phyloP scores from a whole-genome alignment of 1,140 invertebrate genomes.

The Zelostemma sp. region DNA sequence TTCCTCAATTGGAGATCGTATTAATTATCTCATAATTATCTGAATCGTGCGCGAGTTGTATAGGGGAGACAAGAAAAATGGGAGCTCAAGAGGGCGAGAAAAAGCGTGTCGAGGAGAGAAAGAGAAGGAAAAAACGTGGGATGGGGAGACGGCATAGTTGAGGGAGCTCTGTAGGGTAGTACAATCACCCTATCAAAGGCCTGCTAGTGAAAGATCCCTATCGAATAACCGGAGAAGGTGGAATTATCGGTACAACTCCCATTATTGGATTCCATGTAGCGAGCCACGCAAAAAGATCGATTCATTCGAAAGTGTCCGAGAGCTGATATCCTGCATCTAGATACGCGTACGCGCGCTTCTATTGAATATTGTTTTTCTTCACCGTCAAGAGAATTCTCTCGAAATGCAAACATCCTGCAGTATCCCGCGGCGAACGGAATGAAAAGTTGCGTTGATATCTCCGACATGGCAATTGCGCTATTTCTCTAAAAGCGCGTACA shows the following conservation, averaged over 20 bases:
- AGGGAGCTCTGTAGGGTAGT: slow-evolving; percentile 40
- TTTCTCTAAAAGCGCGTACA: no score
- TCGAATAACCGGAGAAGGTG: slow-evolving; percentile 58
- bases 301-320: slow-evolving; percentile 25
- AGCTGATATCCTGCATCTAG: slow-evolving; percentile 9
- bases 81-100: slow-evolving; percentile 28
- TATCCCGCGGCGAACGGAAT: slow-evolving; percentile 14
- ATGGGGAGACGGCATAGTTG: slow-evolving; percentile 10
- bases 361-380: slow-evolving; percentile 44
- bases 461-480: no score
- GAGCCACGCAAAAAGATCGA: slow-evolving; percentile 51
- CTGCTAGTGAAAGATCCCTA: slow-evolving; percentile 60
- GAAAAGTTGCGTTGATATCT: slow-evolving; percentile 29
- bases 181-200: slow-evolving; percentile 59
- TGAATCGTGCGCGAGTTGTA: slow-evolving; percentile 31
- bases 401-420: slow-evolving; percentile 34
- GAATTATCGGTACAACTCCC: slow-evolving; percentile 60
- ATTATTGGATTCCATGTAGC: slow-evolving; percentile 55
- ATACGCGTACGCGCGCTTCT: slow-evolving; percentile 12
- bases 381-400: slow-evolving; percentile 3
- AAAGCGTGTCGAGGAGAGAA: slow-evolving; percentile 34
- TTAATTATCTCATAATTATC: slow-evolving; percentile 56
- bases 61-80: slow-evolving; percentile 36
- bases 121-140: slow-evolving; percentile 9
- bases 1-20: slow-evolving; percentile 35